Conservation (phyloP, 2,888 invertebrate species). For the Drosophila tripunctata region DNA sequence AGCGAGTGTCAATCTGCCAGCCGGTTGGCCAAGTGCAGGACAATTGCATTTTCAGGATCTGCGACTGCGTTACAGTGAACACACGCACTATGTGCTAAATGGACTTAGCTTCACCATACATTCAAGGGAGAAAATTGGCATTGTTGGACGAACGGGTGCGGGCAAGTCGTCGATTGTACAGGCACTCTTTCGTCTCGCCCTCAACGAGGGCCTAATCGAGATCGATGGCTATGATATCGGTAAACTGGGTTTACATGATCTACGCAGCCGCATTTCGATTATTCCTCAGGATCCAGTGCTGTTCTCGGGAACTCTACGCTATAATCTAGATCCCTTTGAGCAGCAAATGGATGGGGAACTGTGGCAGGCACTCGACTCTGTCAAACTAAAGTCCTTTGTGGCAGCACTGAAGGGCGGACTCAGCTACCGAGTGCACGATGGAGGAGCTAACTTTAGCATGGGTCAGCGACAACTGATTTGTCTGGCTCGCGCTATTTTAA, state of each 20-base stretch:
- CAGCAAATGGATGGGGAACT: slow-evolving; percentile 89
- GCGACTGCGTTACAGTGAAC: slow-evolving; percentile 88
- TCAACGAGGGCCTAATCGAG: slow-evolving; percentile 90
- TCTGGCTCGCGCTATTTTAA: slow-evolving; percentile 92
- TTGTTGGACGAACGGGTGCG: slow-evolving; percentile 94
- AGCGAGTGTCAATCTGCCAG: slow-evolving; percentile 78
- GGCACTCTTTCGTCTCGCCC: slow-evolving; percentile 92
- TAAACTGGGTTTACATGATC: slow-evolving; percentile 89
- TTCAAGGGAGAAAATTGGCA: slow-evolving; percentile 88
- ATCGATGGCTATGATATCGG: slow-evolving; percentile 91
- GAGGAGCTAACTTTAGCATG: slow-evolving; percentile 93
- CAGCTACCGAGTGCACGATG: slow-evolving; percentile 88
- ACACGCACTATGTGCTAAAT: slow-evolving; percentile 89
- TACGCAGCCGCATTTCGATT: slow-evolving; percentile 93
- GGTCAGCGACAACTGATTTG: slow-evolving; percentile 95
- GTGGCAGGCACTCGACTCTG: slow-evolving; percentile 91
- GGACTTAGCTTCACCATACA: slow-evolving; percentile 88
- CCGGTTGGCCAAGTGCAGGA: slow-evolving; percentile 89
- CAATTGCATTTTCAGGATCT: slow-evolving; percentile 88
- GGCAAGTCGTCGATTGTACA: slow-evolving; percentile 93
- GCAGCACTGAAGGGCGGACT: slow-evolving; percentile 86
- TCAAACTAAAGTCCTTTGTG: slow-evolving; percentile 90
- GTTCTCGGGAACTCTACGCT: slow-evolving; percentile 92
- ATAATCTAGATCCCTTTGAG: slow-evolving; percentile 94
- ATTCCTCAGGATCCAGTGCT: slow-evolving; percentile 96